phyloP scores from a whole-genome alignment of 2,113 vertebrate genomes.

The Marmota monax region DNA sequence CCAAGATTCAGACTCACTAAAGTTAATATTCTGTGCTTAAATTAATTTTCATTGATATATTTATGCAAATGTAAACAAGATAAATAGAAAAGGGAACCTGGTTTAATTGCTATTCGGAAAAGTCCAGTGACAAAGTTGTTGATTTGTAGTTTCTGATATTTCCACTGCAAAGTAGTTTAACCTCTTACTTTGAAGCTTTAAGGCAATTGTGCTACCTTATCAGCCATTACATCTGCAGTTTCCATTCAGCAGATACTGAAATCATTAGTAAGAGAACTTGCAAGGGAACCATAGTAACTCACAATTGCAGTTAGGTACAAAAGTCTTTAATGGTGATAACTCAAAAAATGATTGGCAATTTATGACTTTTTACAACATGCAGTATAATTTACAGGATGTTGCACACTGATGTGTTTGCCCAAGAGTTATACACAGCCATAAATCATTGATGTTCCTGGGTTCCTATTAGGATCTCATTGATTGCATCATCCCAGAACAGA shows the following conservation, averaged over 20 bases:
- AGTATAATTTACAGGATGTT: constrained; percentile 80
- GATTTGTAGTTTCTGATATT: constrained; percentile 68
- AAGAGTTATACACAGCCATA: constrained; percentile 75
- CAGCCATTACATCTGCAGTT: constrained; percentile 66
- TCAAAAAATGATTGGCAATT: constrained; percentile 79
- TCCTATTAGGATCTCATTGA: constrained; percentile 68
- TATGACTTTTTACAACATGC: constrained; percentile 79
- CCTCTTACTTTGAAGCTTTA: constrained; percentile 79
- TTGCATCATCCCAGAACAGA: constrained; percentile 45
- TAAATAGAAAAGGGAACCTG: constrained; percentile 8
- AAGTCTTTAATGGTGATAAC: constrained; percentile 81
- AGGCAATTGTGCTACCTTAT: constrained; percentile 78
- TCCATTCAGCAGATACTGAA: constrained; percentile 72
- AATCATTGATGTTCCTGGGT: constrained; percentile 65
- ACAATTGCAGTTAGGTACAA: constrained; percentile 72
- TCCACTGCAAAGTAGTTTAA: constrained; percentile 80
- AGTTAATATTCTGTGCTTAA: constrained; percentile 37
- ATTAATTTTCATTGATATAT: constrained; percentile 67
- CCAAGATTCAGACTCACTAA: not conserved
- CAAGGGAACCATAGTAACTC: constrained; percentile 77
- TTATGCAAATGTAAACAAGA: constrained; percentile 46
- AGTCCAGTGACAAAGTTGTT: constrained; percentile 26
- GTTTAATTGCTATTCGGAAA: constrained; percentile 59
- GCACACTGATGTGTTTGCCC: constrained; percentile 67
- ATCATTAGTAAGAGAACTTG: constrained; percentile 79